phyloP scores from a whole-genome alignment of 2,888 invertebrate genomes.

The Lathronympha strigana region DNA sequence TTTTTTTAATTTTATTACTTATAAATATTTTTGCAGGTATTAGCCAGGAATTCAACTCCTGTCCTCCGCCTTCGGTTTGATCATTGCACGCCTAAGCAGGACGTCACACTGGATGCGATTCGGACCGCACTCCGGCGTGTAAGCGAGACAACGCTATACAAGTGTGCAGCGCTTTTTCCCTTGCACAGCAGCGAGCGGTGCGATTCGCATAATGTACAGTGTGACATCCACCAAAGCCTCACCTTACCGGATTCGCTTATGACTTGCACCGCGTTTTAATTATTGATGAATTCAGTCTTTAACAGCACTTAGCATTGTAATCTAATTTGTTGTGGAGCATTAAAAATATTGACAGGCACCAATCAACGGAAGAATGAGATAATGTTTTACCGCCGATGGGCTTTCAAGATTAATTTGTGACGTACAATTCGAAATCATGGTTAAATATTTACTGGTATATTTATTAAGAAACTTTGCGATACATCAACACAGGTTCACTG shows the following conservation, averaged over 20 bases:
- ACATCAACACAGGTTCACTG: not conserved
- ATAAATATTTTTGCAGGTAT: too few relatives aligned
- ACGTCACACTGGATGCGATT: too few relatives aligned
- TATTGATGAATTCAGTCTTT: slow-evolving; percentile 63
- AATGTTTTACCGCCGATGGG: slow-evolving; percentile 8
- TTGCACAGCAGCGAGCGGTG: too few relatives aligned
- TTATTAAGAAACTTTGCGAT: not conserved
- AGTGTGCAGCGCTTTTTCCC: too few relatives aligned
- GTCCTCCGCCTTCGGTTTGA: too few relatives aligned
- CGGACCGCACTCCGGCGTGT: too few relatives aligned
- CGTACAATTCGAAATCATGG: not conserved
- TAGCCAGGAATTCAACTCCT: too few relatives aligned
- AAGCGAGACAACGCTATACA: too few relatives aligned
- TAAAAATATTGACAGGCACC: slow-evolving; percentile 41
- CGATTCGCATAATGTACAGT: too few relatives aligned
- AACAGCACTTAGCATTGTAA: slow-evolving; percentile 61
- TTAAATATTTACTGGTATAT: not conserved
- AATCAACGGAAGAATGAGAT: slow-evolving; percentile 33
- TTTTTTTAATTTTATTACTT: too few relatives aligned
- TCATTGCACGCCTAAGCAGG: too few relatives aligned
- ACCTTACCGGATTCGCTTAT: slow-evolving; percentile 45
- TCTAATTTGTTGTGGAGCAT: slow-evolving; percentile 34
- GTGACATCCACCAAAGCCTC: too few relatives aligned
- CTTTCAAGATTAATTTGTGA: slow-evolving; percentile 6
- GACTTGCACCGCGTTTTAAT: slow-evolving; percentile 54